Conservation (phyloP, 1,140 invertebrate species). For the Scaptomyza graminum region DNA sequence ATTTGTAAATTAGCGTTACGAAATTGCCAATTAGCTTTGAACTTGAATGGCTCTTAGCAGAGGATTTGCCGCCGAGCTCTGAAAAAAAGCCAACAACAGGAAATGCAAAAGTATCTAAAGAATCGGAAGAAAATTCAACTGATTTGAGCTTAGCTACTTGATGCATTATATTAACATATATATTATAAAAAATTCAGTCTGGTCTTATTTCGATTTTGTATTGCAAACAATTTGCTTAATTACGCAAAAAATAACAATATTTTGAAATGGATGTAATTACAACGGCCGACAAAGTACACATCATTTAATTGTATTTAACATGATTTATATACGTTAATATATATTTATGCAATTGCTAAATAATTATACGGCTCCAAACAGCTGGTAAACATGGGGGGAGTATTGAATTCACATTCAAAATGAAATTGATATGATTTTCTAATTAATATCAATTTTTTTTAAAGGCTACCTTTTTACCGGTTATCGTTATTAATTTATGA, state of each 20-base stretch:
- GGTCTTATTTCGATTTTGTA: background rate
- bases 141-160: background rate
- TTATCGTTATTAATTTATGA: too few relatives aligned
- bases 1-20: constrained; percentile 37
- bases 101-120: background rate
- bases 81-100: too few relatives aligned
- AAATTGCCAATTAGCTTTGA: constrained; percentile 35
- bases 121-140: too few relatives aligned
- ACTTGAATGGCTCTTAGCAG: constrained; percentile 10
- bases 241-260: constrained; percentile 45
- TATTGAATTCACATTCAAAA: background rate
- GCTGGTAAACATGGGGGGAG: background rate
- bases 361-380: constrained; percentile 2
- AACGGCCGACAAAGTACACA: constrained; percentile 16
- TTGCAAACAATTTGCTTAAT: constrained; percentile 44
- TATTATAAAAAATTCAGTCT: too few relatives aligned
- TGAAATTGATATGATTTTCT: background rate
- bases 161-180: too few relatives aligned
- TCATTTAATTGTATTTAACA: constrained; percentile 43
- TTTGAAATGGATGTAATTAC: constrained; percentile 37
- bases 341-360: constrained; percentile 21
- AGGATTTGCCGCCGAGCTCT: too few relatives aligned
- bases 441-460: background rate
- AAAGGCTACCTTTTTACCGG: background rate
- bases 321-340: constrained; percentile 45